phyloP scores from a whole-genome alignment of 2,888 invertebrate genomes.

The Leptinotarsa rubiginosa region DNA sequence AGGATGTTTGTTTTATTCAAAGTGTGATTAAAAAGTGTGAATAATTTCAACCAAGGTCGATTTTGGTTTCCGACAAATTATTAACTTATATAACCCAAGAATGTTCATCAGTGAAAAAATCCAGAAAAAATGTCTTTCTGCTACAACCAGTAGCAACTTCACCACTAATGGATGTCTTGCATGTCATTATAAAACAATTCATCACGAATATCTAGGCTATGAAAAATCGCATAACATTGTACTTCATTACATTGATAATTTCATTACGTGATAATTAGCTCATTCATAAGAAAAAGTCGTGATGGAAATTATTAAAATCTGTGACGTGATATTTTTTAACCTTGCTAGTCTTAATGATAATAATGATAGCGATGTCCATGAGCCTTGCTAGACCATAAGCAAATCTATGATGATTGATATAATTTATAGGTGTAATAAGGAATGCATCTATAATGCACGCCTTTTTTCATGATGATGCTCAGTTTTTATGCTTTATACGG shows the following conservation, averaged over 20 bases:
- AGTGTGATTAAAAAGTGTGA: background rate
- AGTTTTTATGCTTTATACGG: background rate
- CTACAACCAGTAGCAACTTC: background rate
- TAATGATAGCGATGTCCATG: slow-evolving; percentile 26
- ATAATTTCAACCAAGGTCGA: slow-evolving; percentile 5
- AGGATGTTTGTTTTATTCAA: background rate
- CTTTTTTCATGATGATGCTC: background rate
- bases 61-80: background rate
- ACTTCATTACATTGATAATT: slow-evolving; percentile 20
- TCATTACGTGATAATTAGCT: slow-evolving; percentile 26
- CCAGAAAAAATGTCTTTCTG: background rate
- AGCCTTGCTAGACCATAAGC: slow-evolving; percentile 32
- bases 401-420: slow-evolving; percentile 25
- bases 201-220: background rate
- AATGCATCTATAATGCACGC: slow-evolving; percentile 31
- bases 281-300: slow-evolving; percentile 33
- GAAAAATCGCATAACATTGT: slow-evolving; percentile 21
- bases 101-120: background rate
- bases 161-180: background rate
- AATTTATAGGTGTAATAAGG: slow-evolving; percentile 32
- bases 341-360: slow-evolving; percentile 37
- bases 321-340: slow-evolving; percentile 36
- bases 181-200: slow-evolving; percentile 13
- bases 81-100: background rate
- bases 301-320: slow-evolving; percentile 43